Evolutionary conservation across 2,797 vertebrate genomes (phyloP).

Genomic region (Catamblyrhynchus diadema): DNA sequence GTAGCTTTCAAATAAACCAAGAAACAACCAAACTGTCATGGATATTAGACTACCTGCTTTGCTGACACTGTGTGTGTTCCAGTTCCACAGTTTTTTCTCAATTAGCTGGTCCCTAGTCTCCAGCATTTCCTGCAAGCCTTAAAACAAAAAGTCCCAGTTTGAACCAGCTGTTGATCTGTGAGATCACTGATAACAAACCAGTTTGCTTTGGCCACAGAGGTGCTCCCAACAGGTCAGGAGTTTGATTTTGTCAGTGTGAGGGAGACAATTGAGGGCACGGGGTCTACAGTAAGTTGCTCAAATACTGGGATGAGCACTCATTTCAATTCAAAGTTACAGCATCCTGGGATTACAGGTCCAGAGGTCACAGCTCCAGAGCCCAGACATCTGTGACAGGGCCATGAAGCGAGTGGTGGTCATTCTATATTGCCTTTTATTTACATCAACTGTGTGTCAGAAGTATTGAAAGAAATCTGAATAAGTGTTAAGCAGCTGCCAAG

Average conservation of each 20-base stretch:
- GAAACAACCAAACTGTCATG: background rate
- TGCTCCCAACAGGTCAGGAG: background rate
- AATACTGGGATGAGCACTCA: background rate
- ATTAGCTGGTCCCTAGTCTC: background rate
- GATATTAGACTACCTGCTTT: background rate
- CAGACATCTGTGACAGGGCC: background rate
- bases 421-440: background rate
- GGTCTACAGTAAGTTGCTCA: background rate
- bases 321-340: background rate
- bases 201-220: background rate
- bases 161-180: background rate
- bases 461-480: background rate
- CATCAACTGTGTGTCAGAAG: background rate
- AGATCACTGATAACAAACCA: background rate
- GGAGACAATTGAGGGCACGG: fast-evolving
- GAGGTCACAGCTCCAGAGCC: background rate
- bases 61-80: background rate
- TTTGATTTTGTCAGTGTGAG: background rate
- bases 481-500: background rate
- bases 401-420: too few species aligned
- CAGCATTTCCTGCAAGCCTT: background rate
- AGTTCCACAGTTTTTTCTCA: background rate
- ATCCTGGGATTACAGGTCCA: background rate
- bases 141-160: background rate
- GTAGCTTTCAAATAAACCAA: conserved; percentile 35